These are phyloP conservation scores for Philereme transversata DNA, from an alignment of 2,888 invertebrate species.

Conservation along the genomic window DNA sequence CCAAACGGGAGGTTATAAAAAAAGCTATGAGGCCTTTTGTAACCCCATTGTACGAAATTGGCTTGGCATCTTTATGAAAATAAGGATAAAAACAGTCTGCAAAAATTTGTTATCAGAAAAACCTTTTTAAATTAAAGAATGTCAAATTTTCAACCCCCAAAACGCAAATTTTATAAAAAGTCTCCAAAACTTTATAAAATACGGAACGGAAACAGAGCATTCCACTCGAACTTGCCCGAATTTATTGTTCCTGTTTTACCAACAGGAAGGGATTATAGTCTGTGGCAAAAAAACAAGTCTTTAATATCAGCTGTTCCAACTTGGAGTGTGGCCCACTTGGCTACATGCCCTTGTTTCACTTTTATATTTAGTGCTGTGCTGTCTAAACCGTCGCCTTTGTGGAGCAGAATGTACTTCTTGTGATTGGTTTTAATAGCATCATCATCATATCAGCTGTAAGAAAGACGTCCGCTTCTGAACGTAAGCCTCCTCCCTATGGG, in stretches of 20 bases:
- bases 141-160: too few relatives aligned
- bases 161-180: neutral
- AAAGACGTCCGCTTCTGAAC: too few relatives aligned
- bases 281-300: slow-evolving; percentile 35
- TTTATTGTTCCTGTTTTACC: slow-evolving; percentile 21
- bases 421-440: too few relatives aligned
- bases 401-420: neutral
- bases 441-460: too few relatives aligned
- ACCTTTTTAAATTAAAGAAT: too few relatives aligned
- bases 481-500: too few relatives aligned
- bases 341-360: slow-evolving; percentile 42
- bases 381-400: slow-evolving; percentile 44
- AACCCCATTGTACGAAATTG: too few relatives aligned
- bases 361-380: slow-evolving; percentile 45
- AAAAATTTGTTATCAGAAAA: too few relatives aligned
- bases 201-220: slow-evolving; percentile 6
- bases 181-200: neutral
- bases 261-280: slow-evolving; percentile 25
- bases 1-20: too few relatives aligned
- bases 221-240: slow-evolving; percentile 2
- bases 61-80: too few relatives aligned
- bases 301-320: slow-evolving; percentile 59
- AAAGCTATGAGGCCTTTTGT: too few relatives aligned
- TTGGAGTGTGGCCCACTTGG: slow-evolving; percentile 46
- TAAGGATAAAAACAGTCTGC: too few relatives aligned